Evolutionary conservation across 2,888 invertebrate genomes (phyloP).

Genomic region (Sinohyriopsis cumingii): DNA sequence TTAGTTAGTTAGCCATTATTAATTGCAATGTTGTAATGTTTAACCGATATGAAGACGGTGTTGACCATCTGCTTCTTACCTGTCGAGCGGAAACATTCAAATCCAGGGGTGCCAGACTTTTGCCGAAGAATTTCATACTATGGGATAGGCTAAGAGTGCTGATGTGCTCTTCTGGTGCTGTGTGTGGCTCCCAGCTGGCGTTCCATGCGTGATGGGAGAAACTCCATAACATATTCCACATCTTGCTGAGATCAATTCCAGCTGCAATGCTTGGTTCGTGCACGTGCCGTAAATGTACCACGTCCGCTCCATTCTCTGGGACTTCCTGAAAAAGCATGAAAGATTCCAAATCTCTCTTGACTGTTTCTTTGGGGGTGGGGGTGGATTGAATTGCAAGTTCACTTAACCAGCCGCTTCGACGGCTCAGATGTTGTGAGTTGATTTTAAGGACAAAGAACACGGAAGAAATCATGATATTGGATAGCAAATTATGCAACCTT

Average conservation of each 20-base stretch:
- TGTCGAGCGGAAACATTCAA: slow-evolving; percentile 80
- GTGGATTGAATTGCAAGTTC: too few relatives aligned
- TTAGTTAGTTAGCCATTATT: too few relatives aligned
- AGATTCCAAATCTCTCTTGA: too few relatives aligned
- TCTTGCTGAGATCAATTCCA: slow-evolving; percentile 71
- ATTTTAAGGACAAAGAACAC: too few relatives aligned
- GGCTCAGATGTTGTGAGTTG: too few relatives aligned
- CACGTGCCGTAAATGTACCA: slow-evolving; percentile 84
- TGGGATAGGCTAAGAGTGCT: slow-evolving; percentile 80
- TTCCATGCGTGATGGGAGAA: slow-evolving; percentile 78
- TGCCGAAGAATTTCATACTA: slow-evolving; percentile 77
- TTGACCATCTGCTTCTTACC: slow-evolving; percentile 71
- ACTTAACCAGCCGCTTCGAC: too few relatives aligned
- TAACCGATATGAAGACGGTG: too few relatives aligned
- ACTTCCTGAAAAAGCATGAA: slow-evolving; percentile 79
- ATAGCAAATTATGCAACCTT: too few relatives aligned
- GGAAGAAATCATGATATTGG: too few relatives aligned
- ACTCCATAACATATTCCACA: slow-evolving; percentile 68
- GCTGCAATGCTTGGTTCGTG: slow-evolving; percentile 79
- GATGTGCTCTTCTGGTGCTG: slow-evolving; percentile 76
- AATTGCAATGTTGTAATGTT: too few relatives aligned
- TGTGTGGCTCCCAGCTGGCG: slow-evolving; percentile 77
- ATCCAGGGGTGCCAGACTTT: slow-evolving; percentile 75
- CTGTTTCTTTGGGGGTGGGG: too few relatives aligned
- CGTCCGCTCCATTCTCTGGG: slow-evolving; percentile 91